A percentile compares a stretch with the other conserved stretches of the same genome.
Conservation (phyloP, 2,113 vertebrate genomes). For the Rhineura floridana region DNA sequence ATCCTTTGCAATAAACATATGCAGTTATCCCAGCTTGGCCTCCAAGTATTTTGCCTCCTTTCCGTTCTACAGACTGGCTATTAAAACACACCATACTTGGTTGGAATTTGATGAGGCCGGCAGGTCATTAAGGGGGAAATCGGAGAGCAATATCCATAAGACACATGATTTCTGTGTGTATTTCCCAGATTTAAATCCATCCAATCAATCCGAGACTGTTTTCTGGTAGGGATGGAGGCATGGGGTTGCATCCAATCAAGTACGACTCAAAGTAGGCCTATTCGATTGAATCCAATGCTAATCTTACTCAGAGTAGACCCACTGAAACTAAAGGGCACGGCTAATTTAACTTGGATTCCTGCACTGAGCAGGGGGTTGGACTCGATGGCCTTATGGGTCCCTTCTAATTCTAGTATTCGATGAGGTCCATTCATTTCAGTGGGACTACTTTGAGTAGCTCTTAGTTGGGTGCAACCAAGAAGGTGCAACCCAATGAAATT, state of each 20-base stretch:
- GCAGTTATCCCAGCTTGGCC: conserved; percentile 5
- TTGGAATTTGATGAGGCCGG: accelerated
- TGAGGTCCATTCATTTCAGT: too few relatives aligned
- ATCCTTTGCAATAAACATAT: conserved; percentile 40
- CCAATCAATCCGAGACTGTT: too few relatives aligned
- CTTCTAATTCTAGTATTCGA: too few relatives aligned
- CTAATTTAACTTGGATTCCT: too few relatives aligned
- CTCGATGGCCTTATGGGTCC: too few relatives aligned
- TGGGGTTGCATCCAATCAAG: background rate
- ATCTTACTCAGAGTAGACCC: background rate
- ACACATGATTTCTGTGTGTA: background rate
- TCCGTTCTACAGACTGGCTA: background rate
- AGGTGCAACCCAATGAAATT: too few relatives aligned
- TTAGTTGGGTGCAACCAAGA: too few relatives aligned
- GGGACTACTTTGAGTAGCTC: too few relatives aligned
- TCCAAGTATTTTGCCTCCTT: background rate
- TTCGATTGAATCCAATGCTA: background rate
- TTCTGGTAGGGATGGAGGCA: background rate
- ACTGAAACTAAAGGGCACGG: too few relatives aligned
- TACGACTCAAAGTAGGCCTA: too few relatives aligned
- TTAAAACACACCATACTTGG: background rate
- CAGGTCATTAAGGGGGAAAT: too few relatives aligned
- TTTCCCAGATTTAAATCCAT: background rate
- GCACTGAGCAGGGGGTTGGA: too few relatives aligned
- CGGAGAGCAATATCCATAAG: accelerated